Conservation (phyloP, 2,888 invertebrate genomes). For the Lacanobia oleracea region DNA sequence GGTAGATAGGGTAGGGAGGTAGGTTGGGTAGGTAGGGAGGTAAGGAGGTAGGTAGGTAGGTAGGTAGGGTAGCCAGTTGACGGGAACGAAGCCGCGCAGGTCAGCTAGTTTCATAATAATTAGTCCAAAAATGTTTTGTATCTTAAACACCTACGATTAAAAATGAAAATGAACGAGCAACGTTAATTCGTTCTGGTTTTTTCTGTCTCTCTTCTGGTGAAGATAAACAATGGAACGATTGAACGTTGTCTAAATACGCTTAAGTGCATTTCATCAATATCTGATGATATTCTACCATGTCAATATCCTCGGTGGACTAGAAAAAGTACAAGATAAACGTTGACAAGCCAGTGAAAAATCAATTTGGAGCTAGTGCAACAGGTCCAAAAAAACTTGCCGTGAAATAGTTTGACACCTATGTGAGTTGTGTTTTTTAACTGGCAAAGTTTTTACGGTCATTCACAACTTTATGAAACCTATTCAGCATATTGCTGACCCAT, state of each 20-base stretch:
- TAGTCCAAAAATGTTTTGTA: too few relatives aligned
- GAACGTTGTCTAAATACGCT: neutral
- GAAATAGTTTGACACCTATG: neutral
- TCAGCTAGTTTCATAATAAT: too few relatives aligned
- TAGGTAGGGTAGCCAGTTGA: too few relatives aligned
- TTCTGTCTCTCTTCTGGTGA: too few relatives aligned
- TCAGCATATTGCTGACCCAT: neutral
- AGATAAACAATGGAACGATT: neutral
- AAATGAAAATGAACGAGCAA: too few relatives aligned
- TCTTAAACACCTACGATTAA: too few relatives aligned
- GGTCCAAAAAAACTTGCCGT: neutral
- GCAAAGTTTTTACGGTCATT: neutral
- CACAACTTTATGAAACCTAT: neutral
- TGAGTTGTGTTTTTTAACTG: neutral
- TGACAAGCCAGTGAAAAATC: constrained; percentile 2
- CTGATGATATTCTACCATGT: neutral
- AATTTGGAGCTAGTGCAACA: constrained; percentile 12
- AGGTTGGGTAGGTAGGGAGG: too few relatives aligned
- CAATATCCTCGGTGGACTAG: neutral
- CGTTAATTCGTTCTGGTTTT: too few relatives aligned
- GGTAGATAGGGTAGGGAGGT: too few relatives aligned
- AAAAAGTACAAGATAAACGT: neutral
- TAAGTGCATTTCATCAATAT: neutral
- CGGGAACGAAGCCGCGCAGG: too few relatives aligned
- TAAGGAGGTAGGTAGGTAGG: too few relatives aligned